These are phyloP conservation scores for Pristiophorus japonicus DNA, from an alignment of 2,113 vertebrate genomes.

Conservation along the genomic window DNA sequence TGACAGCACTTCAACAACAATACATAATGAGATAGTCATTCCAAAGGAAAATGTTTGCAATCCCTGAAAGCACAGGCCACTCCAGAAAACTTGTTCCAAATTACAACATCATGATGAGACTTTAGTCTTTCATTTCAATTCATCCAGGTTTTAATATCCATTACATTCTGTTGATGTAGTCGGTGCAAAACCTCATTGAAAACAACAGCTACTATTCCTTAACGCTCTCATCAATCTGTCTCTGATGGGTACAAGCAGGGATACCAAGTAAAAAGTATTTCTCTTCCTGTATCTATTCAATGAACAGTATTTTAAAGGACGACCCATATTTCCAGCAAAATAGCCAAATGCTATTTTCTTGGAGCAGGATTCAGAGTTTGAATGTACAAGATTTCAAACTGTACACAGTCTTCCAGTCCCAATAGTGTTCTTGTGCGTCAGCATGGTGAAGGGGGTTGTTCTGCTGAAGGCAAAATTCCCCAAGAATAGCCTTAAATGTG, in stretches of 20 bases:
- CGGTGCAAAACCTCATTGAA: background rate
- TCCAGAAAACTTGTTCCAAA: slow-evolving; percentile 1
- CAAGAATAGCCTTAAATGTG: background rate
- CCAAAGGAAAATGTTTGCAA: background rate
- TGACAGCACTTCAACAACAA: slow-evolving; percentile 27
- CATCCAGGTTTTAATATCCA: background rate
- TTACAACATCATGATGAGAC: background rate
- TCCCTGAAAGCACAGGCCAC: background rate
- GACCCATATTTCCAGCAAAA: background rate
- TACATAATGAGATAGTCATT: background rate
- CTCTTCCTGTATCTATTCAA: background rate
- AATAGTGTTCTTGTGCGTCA: background rate
- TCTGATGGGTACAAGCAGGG: background rate
- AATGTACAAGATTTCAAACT: background rate
- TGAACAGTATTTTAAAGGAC: background rate
- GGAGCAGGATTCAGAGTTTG: background rate
- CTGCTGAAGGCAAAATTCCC: background rate
- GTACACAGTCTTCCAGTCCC: background rate
- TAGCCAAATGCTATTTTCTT: background rate
- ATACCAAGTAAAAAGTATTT: background rate
- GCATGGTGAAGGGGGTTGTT: background rate
- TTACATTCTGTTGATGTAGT: background rate
- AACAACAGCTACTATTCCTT: background rate
- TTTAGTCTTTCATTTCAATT: slow-evolving; percentile 21
- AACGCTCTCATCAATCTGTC: background rate